Base-by-base conservation (phyloP, 2,797 vertebrate species). In the Sebastes oblongus region DNA sequence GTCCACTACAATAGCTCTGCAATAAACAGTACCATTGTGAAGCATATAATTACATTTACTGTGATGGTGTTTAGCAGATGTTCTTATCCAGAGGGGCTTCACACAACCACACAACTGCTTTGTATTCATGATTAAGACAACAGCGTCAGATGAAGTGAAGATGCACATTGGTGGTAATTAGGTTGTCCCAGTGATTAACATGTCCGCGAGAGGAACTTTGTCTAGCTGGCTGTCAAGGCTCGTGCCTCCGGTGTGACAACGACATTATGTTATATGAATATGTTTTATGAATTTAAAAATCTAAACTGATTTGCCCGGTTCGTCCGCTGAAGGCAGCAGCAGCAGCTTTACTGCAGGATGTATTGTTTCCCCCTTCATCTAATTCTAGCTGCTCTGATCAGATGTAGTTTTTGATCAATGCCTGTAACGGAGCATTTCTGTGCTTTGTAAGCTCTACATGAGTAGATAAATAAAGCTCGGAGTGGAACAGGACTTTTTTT, bases 21-120 rank as follows among this genome's bases (percentile, higher is more conserved):
- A 78, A 56, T 81, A 76, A 89, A 74, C 36, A 36, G 74, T 32
- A 32, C 76, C 72, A 58, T 66, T 66, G 67, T 34, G 77, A 82
- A 64, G 83, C 80, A 84, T 73, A 27, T 88, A 89, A 89, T 91
- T 88, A 84, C 77, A 90, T 89, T 81, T 86, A 78, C 77, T 77
- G 70, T 72, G 79, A 87, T 80, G 66, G 29, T 65, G 81, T 82
- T 85, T 78, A 82, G 90, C 89, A 91, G 85, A 89, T 89, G 92
- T 83, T 88, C 50, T 60, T 78, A 83, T 78, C 85, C 80, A 74
- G 78, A 83, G 82, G 85, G 86, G 65, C 61, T 84, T 20, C 70
- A 77, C 77, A 67, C 84, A 73, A 66, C 76, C 70, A 77, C 77
- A 67, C 83, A 73, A 66, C 76, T 88, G 88, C 85, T 92, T 80